Conservation (phyloP, 2,888 invertebrate species). For the Brachycybe producta region DNA sequence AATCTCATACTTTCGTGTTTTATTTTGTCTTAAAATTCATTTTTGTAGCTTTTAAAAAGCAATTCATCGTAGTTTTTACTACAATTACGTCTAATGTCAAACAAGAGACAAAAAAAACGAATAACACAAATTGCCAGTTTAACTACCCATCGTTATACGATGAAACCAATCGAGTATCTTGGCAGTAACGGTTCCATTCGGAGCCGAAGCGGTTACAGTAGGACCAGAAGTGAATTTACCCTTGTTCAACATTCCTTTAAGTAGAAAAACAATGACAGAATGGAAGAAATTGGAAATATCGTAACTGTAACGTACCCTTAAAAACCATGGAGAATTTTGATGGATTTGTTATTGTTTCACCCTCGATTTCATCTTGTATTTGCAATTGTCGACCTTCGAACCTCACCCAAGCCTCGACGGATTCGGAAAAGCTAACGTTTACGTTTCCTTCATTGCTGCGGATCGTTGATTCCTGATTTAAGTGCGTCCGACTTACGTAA, state of each 20-base stretch:
- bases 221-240: background rate
- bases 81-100: too few species aligned
- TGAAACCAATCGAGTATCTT: slow-evolving; percentile 2
- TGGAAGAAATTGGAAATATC: background rate
- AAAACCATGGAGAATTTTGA: background rate
- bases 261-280: background rate
- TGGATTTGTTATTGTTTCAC: background rate
- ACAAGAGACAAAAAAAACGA: too few species aligned
- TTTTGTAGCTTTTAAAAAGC: too few species aligned
- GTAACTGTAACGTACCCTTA: background rate
- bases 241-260: slow-evolving; percentile 1
- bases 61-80: too few species aligned
- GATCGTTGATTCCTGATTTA: background rate
- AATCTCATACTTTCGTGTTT: background rate
- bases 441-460: slow-evolving; percentile 1
- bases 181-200: slow-evolving; percentile 1
- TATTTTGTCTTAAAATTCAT: background rate
- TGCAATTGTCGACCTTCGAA: slow-evolving; percentile 5
- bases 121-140: too few species aligned
- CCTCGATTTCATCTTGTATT: background rate
- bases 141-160: background rate
- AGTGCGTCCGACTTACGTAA: slow-evolving; percentile 8
- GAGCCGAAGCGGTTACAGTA: slow-evolving; percentile 4
- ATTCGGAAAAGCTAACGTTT: background rate
- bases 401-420: background rate